phyloP scores from a whole-genome alignment of 2,113 vertebrate species.

The Phycodurus eques region DNA sequence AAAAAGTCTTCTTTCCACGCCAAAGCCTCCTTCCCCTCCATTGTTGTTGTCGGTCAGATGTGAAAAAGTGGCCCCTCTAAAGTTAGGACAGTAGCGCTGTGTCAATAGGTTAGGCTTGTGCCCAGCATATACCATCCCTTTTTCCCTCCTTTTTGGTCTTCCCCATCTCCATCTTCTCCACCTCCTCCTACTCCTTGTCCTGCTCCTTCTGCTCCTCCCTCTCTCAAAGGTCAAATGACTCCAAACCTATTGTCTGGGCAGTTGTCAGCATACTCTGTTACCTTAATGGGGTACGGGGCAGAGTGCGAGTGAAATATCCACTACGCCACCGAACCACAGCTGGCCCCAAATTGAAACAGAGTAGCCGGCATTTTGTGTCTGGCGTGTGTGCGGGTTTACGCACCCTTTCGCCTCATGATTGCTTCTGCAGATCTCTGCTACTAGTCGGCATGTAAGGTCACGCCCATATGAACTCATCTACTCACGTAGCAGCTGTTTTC shows the following conservation, averaged over 20 bases:
- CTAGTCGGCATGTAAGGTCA: conserved; percentile 50
- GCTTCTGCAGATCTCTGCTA: conserved; percentile 25
- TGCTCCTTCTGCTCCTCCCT: neutral
- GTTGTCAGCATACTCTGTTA: neutral
- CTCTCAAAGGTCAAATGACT: conserved; percentile 26
- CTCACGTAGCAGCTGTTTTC: conserved; percentile 34
- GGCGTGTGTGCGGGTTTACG: conserved; percentile 9
- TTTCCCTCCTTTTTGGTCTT: neutral
- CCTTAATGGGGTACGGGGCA: conserved; percentile 12
- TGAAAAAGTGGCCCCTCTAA: no score
- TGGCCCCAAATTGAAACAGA: conserved; percentile 26
- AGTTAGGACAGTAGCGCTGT: neutral
- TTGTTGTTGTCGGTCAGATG: neutral
- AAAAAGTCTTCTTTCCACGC: neutral
- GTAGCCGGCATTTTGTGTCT: conserved; percentile 18
- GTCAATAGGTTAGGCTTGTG: neutral
- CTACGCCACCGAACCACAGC: conserved; percentile 32
- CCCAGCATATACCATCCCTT: neutral
- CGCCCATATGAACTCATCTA: conserved; percentile 16
- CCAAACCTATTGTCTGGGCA: neutral
- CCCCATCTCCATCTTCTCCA: neutral
- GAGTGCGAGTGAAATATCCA: conserved; percentile 28
- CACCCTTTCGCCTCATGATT: conserved; percentile 29
- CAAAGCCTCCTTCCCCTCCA: neutral
- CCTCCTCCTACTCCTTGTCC: neutral